Base-by-base conservation (phyloP, 2,797 vertebrate genomes). In the Gouania willdenowi region DNA sequence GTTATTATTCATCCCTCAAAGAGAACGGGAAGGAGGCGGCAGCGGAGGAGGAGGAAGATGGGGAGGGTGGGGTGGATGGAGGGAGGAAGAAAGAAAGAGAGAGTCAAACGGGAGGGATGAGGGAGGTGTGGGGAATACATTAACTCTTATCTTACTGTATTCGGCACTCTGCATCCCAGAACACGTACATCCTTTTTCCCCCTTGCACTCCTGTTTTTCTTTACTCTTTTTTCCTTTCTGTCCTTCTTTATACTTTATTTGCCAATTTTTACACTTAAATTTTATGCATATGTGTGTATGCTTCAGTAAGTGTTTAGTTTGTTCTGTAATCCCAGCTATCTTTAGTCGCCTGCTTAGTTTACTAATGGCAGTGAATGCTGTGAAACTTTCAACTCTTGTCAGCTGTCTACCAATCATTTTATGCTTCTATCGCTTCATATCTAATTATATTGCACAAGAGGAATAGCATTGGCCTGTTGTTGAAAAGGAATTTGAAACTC, bases 1-100 rank as follows among this genome's bases (percentile, higher is more conserved):
- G 84, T 86, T 84, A 88, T 88, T 88, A 88, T 86, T 88, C 84
- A 88, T 88, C 83, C 84, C 82, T 84, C 81, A 86, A 87, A 86
- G 85, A 81, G 78, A 85, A 79, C 63, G 48, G 73, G 66, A 75
- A 68, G 74, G 71, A 56, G 75, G 62, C 9, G 32, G 51, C 10
- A 42, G 26, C n/a, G 18, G 63, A 46, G 29, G 52, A 49, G n/a
- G 44, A 23, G n/a, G 18, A 37, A 13, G 35, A 29, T 14, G 35
- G 32, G 12, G 51, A 41, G 42, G 49, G 41, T 60, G 15, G 68
- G 62, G 53, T 25, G 65, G 71, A 71, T 46, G 57, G 66, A 73
- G 58, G 70, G 61, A 77, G 66, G 63, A 67, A 75, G 77, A 60
- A 68, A 80, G 25, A 26, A 71, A 74, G 73, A 74, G 62, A 65